Evolutionary conservation across 2,888 invertebrate species (phyloP), one percentile per base, ranked within the genome.

Genomic region (Coenonympha glycerion): DNA sequence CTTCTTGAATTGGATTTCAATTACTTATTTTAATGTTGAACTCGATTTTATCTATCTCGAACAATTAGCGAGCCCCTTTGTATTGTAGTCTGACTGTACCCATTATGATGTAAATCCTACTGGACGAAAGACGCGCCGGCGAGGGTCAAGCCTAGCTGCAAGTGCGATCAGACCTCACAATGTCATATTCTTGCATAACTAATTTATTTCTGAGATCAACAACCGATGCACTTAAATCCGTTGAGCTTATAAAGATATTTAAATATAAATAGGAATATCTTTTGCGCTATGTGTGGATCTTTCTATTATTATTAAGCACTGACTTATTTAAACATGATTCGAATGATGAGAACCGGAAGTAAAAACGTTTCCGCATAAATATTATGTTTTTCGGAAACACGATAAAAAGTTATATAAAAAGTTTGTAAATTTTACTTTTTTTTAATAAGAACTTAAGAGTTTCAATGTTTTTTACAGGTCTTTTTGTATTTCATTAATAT

Each of bases 111-210:
- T 55, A 68, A 84, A 85, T 82, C 41, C 31, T 21, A 47, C 44
- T 47, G 52, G 56, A 55, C 37, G 50, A 56, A 39, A 48, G 53
- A 56, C 56, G 54, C n/a, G 57, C 54, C 56, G 56, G 58, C 70
- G 65, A 64, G 78, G 80, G 71, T 63, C 62, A 59, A 82, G 80
- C 75, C 71, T 40, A 37, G 59, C 30, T 80, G 84, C 80, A 80
- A 66, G 69, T 65, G 59, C 37, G 46, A 39, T 47, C 52, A 44
- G 75, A 75, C 64, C 84, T 85, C 70, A 46, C 49, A 65, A 65
- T 76, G 79, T 81, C 73, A 79, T 64, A 65, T 66, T 63, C 69
- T 66, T 81, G 85, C 84, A 85, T 85, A 85, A 72, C 68, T 80
- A 83, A 84, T 81, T 71, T 69, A 59, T 59, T 63, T 60, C 63